These are phyloP conservation scores for Mionectes macconnelli DNA, from an alignment of 2,113 vertebrate species.

Conservation along the genomic window DNA sequence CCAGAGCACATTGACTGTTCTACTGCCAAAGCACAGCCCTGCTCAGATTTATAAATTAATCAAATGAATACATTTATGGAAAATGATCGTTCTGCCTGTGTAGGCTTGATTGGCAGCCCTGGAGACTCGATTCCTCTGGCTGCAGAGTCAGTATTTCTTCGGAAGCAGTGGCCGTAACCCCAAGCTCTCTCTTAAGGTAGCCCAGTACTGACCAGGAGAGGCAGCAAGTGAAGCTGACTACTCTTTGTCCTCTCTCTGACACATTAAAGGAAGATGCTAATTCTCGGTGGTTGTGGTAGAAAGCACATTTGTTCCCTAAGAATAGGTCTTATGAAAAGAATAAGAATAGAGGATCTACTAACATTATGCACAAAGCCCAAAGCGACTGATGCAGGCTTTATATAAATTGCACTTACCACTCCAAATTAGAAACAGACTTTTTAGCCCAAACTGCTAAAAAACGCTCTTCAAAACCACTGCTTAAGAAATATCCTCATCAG, in stretches of 20 bases:
- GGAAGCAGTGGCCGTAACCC: background rate
- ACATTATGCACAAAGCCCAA: background rate
- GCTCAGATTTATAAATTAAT: background rate
- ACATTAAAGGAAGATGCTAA: background rate
- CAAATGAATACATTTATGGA: background rate
- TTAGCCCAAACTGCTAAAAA: background rate
- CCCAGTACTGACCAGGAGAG: background rate
- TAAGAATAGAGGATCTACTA: background rate
- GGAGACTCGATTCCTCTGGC: background rate
- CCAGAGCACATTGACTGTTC: background rate
- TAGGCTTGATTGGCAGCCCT: background rate
- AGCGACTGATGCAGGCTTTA: background rate
- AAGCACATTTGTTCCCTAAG: background rate
- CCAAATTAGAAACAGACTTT: slow-evolving; percentile 5
- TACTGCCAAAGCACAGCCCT: slow-evolving; percentile 8
- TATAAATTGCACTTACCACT: background rate
- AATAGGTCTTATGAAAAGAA: background rate
- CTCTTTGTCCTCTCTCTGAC: background rate
- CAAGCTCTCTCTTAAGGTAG: background rate
- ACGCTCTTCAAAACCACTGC: background rate
- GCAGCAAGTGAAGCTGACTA: background rate
- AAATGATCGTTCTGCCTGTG: background rate
- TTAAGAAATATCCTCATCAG: background rate
- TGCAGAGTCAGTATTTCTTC: background rate
- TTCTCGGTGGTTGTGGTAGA: background rate